Base-by-base conservation (phyloP, 2,113 vertebrate genomes). In the Aplodontia rufa region DNA sequence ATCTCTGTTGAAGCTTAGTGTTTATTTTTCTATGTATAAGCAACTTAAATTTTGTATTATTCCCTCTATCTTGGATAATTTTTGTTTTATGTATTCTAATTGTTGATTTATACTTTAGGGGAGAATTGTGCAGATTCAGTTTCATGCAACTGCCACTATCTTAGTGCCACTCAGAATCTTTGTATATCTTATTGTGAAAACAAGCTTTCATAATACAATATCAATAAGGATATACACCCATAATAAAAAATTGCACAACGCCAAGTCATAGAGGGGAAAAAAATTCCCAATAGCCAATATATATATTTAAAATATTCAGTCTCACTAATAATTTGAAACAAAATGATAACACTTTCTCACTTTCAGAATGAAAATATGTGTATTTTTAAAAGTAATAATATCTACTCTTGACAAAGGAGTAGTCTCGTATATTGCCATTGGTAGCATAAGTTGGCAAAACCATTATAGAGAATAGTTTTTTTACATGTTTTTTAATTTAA, bases 321-420 rank as follows among this genome's bases (percentile, higher is more conserved):
- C n/a, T 80, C n/a, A 51, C 53, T 84, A 80, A 91, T 68, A 93
- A 60, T 71, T 30, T 72, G 72, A 87, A 68, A 71, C 47, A 90
- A 93, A 94, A 53, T 14, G 40, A 6, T 60, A 68, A 32, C 3
- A 68, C 49, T 76, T 60, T 12, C 32, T 82, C 40, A 66, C 32
- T 92, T 30, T 71, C n/a, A 94, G 35, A 88, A 66, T 88, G 45
- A 71, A 85, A 90, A 94, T 81, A 40, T 84, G 53, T 16, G 26
- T 76, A 35, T 84, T 76, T 90, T 28, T 10, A 53, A 79, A 69
- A 69, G n/a, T n/a, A n/a, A 69, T 75, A 68, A 37, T 60, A 82
- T 47, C 6, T n/a, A 28, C 16, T 86, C 30, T 58, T 72, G 8
- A 72, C 13, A 89, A 85, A 24, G 26, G 2, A n/a, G 28, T 58